Conservation (phyloP, 2,797 vertebrate species). For the Meriones psammophilus region DNA sequence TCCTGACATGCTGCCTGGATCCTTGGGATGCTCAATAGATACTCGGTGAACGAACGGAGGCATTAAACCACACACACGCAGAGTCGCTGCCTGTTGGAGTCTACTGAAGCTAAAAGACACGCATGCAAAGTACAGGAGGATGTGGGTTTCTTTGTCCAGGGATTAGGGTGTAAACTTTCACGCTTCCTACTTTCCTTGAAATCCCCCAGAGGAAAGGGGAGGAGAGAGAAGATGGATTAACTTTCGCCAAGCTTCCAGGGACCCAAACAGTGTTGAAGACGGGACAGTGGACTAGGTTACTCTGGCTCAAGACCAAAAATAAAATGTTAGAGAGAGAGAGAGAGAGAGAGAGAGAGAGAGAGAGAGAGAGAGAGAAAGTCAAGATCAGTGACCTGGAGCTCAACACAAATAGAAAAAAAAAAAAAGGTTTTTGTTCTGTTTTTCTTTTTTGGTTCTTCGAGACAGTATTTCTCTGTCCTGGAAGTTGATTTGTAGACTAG, state of each 20-base stretch:
- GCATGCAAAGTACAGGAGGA: not conserved
- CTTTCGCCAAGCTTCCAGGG: not conserved
- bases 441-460: not conserved
- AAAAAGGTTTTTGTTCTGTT: not conserved
- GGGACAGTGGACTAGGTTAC: not conserved
- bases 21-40: not conserved
- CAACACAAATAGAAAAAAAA: slow-evolving; percentile 1
- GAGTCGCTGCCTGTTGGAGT: not conserved
- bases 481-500: not conserved
- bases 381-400: not conserved
- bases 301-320: slow-evolving; percentile 38
- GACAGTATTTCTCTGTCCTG: not conserved
- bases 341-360: not conserved
- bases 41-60: not conserved
- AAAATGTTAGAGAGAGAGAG: not conserved
- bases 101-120: not conserved
- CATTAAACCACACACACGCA: not conserved
- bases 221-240: slow-evolving; percentile 18
- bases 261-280: not conserved
- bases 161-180: slow-evolving; percentile 9
- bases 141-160: slow-evolving; percentile 12
- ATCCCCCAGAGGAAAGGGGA: slow-evolving; percentile 11
- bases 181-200: slow-evolving; percentile 39
- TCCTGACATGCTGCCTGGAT: slow-evolving; percentile 4
- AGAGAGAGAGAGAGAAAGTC: not conserved